These are phyloP conservation scores for Apodemia mormo DNA, from an alignment of 2,888 invertebrate genomes.

Conservation along the genomic window DNA sequence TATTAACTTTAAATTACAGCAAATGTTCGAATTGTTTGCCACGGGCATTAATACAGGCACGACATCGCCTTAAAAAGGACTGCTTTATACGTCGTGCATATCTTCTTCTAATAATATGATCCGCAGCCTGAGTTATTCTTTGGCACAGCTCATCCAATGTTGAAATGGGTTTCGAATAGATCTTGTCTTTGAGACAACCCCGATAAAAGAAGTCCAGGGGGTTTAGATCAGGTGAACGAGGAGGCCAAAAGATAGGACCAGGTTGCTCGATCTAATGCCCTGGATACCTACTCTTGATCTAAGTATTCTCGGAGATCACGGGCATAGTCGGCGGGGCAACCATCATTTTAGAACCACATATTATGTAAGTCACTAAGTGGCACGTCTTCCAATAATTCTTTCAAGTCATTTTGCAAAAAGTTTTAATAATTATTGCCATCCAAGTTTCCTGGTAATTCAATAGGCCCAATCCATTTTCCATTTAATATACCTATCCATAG, in stretches of 20 bases:
- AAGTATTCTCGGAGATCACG: background rate
- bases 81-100: background rate
- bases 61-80: background rate
- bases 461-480: background rate
- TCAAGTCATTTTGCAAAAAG: background rate
- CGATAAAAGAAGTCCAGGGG: background rate
- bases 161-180: background rate
- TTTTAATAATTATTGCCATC: background rate
- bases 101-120: background rate
- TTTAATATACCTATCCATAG: background rate
- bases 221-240: background rate
- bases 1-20: background rate
- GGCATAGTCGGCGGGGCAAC: background rate
- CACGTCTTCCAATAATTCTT: background rate
- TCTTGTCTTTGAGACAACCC: background rate
- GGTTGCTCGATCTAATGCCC: background rate
- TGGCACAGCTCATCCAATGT: background rate
- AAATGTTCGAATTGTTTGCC: conserved; percentile 12
- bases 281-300: background rate
- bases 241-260: background rate
- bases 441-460: background rate
- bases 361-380: background rate
- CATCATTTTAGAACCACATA: background rate
- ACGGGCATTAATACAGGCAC: conserved; percentile 1
- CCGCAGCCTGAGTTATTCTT: background rate